Base-by-base conservation (phyloP, 1,140 invertebrate species). In the Drosophila repleta region DNA sequence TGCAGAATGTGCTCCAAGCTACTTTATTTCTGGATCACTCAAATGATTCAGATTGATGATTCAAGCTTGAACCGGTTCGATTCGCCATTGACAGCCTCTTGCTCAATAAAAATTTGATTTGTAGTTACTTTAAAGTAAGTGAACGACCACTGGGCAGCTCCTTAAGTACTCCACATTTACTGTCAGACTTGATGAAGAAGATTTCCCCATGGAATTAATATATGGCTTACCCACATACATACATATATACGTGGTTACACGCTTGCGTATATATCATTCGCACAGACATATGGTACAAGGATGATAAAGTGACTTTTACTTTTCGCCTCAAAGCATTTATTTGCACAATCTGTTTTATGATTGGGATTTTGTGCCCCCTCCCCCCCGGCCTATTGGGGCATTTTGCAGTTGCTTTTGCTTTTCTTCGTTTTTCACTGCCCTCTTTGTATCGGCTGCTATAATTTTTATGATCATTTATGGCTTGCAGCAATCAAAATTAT, bases 401-500 rank as follows among this genome's bases (percentile, higher is more conserved):
- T 61, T 67, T 71, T 56, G 17, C 39, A 20, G 35, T 39, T 35
- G 39, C 39, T 7, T 41, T 41, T 15, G n/a, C 17, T 17, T 43
- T 17, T 17, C 7, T 17, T 43, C 37, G 13, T 69, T 62, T 68
- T 41, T 52, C 46, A 20, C 49, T 67, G 67, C 26, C 61, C 61
- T 26, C 43, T 67, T 72, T 63, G 82, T 78, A 85, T 75, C 74
- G 75, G 68, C 83, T 89, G 83, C 76, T 88, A 83, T 88, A 87
- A 87, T 87, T 88, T 87, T 88, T 87, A 87, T 88, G 83, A 87
- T 88, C 83, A 87, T 89, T 87, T 88, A 87, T 87, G 79, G 83
- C 83, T 87, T 20, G 79, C 67, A 87, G 83, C 83, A 87, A 88
- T 87, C 83, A 89, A 88, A 87, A 87, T 87, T 88, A 87, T 88